Conservation (phyloP, 2,888 invertebrate genomes). For the Apamea crenata region DNA sequence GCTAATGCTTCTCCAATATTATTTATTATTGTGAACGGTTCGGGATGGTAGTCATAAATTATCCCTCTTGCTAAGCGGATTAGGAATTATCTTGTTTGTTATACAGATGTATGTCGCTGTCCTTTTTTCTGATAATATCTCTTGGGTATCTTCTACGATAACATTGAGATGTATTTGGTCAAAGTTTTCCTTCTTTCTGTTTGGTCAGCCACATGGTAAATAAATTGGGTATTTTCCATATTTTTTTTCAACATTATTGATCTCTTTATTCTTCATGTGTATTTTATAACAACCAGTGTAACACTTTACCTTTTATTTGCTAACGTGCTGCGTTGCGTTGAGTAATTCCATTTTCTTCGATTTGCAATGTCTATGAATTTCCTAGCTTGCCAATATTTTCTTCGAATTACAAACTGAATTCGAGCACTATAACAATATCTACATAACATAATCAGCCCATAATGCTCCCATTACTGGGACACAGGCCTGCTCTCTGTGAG, state of each 20-base stretch:
- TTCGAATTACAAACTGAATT: background rate
- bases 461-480: too few species aligned
- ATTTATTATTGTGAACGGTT: constrained; percentile 40
- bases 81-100: constrained; percentile 51
- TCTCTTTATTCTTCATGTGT: background rate
- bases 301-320: background rate
- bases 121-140: constrained; percentile 20
- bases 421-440: background rate
- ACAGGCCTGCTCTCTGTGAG: too few species aligned
- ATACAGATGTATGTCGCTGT: constrained; percentile 20
- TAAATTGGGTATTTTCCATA: background rate
- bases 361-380: background rate
- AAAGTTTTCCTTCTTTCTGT: background rate
- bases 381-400: background rate
- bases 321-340: background rate
- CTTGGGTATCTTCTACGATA: constrained; percentile 8
- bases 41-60: constrained; percentile 45
- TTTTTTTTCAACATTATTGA: background rate
- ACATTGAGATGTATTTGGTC: background rate
- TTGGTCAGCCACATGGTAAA: background rate
- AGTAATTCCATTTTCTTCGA: background rate
- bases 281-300: background rate
- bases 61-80: constrained; percentile 43
- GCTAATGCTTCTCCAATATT: constrained; percentile 49
- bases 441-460: too few species aligned